Base-by-base conservation (phyloP, 2,888 invertebrate species). In the Germaria angustata region DNA sequence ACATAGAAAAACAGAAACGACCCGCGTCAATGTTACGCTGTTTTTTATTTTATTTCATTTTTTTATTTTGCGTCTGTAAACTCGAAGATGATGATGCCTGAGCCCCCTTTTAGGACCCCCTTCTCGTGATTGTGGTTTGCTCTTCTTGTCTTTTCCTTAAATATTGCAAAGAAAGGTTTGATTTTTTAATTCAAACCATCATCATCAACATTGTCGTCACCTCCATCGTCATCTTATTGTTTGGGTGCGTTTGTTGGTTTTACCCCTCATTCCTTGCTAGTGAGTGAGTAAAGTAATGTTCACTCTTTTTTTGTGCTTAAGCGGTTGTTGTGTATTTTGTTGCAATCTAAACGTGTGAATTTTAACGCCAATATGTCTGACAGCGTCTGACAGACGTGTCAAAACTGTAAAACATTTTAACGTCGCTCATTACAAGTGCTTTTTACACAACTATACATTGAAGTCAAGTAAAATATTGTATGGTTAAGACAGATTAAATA, bases 311-410 rank as follows among this genome's bases (percentile, higher is more conserved):
- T 39, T 36, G 39, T 20, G 11, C 44, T 36, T n/a, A 57, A 17
- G 8, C 13, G 41, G 53, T 22, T 59, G 24, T 57, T 44, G 20
- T 61, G 36, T 13, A 28, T 66, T 51, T 84, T 22, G 7, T 57
- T 39, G 80, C 8, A 5, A 51, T 51, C 73, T 78, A 87, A 90
- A 90, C 89, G 91, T 90, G 82, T 71, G 71, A 82, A 89, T 88
- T 72, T 81, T 66, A 81, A 84, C 80, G 84, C 80, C 78, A 76
- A 80, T 76, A 80, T 75, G 77, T 81, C 84, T 81, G 83, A 83
- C 84, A 80, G 78, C 73, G 61, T 77, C 69, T 81, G 84, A 81
- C 83, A 79, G 84, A 79, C 80, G 55, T 84, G 84, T 85, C 84
- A 84, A 85, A 84, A 85, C 81, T 80, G 65, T 79, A 53, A 79